phyloP scores from a whole-genome alignment of 1,140 invertebrate species.

The Tribolium castaneum region DNA sequence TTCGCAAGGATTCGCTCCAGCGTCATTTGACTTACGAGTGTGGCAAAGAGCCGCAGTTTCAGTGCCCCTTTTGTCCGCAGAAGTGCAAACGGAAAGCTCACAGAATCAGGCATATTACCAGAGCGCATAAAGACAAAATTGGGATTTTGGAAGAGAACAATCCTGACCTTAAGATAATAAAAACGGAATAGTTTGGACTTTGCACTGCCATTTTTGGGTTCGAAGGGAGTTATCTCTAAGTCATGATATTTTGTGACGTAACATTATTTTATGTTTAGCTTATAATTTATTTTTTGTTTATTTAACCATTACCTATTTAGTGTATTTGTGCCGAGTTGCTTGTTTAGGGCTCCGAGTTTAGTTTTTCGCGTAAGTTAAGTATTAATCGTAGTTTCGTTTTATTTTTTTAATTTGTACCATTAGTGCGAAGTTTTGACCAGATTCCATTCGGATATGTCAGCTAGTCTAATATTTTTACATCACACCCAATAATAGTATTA shows the following conservation, averaged over 20 bases:
- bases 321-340: constrained; percentile 18
- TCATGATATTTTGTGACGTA: not conserved
- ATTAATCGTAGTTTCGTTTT: constrained; percentile 21
- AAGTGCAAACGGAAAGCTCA: constrained; percentile 71
- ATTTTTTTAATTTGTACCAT: not conserved
- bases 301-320: constrained; percentile 13
- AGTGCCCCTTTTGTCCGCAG: constrained; percentile 81
- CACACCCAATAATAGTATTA: constrained; percentile 37
- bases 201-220: constrained; percentile 26
- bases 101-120: constrained; percentile 69
- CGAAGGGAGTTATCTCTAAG: not conserved
- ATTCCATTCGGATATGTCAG: constrained; percentile 14
- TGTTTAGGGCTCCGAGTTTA: constrained; percentile 19
- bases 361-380: constrained; percentile 32
- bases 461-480: constrained; percentile 42
- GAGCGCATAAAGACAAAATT: constrained; percentile 68
- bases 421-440: not conserved
- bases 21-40: constrained; percentile 73
- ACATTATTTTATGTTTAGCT: constrained; percentile 7
- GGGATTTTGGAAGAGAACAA: constrained; percentile 64
- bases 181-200: not conserved
- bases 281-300: constrained; percentile 39
- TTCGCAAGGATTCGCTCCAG: constrained; percentile 74
- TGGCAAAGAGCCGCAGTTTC: constrained; percentile 81
- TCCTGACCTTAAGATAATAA: constrained; percentile 53